Percentiles rank a stretch among this genome's conserved stretches.
Evolutionary conservation across 2,888 invertebrate genomes (phyloP).

Genomic region (Lasioglossum zephyrum): DNA sequence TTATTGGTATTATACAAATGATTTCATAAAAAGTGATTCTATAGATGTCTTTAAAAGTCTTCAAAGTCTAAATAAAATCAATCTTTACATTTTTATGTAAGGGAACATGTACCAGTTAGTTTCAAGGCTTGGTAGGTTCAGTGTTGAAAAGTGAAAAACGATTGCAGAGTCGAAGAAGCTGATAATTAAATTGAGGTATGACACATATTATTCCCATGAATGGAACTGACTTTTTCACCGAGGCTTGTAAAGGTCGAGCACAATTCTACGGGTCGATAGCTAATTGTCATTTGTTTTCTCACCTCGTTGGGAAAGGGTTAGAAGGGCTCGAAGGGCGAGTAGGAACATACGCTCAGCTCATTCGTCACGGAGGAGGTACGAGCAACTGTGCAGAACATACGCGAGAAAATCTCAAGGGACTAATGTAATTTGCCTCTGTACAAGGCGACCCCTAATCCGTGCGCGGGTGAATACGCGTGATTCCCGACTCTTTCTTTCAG

Average conservation of each 20-base stretch:
- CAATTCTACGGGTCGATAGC: constrained; percentile 12
- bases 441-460: constrained; percentile 50
- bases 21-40: too few relatives aligned
- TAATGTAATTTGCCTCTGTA: constrained; percentile 61
- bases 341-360: constrained; percentile 26
- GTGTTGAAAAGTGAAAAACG: too few relatives aligned
- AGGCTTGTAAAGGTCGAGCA: background rate
- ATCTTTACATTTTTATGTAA: too few relatives aligned
- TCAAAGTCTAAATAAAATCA: too few relatives aligned
- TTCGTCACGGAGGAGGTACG: constrained; percentile 33
- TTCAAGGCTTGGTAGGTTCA: too few relatives aligned
- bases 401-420: constrained; percentile 52
- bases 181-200: too few relatives aligned
- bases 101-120: too few relatives aligned
- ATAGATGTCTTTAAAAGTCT: too few relatives aligned
- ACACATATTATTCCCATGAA: too few relatives aligned
- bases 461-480: constrained; percentile 22
- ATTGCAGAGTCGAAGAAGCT: too few relatives aligned
- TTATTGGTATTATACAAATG: too few relatives aligned
- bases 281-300: constrained; percentile 25
- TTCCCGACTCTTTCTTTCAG: constrained; percentile 12
- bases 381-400: constrained; percentile 43
- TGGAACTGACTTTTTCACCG: background rate
- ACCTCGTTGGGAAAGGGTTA: background rate
- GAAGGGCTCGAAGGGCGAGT: constrained; percentile 1